phyloP scores from a whole-genome alignment of 2,888 invertebrate genomes.

The Icerya purchasi region DNA sequence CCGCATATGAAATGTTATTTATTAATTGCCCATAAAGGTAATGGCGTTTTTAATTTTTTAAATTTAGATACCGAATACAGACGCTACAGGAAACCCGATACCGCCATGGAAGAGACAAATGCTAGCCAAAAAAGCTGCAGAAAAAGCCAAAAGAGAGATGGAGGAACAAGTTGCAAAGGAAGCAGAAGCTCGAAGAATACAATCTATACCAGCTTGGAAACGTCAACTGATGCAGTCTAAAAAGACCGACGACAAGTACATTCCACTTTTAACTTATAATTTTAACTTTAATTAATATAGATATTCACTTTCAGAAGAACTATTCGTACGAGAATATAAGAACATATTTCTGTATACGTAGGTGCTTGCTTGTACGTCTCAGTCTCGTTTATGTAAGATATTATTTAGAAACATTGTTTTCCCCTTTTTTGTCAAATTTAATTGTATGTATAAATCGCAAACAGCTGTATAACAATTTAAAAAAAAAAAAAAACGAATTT shows the following conservation, averaged over 20 bases:
- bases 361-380: too few species aligned
- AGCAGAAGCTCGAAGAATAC: conserved; percentile 61
- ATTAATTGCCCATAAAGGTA: not conserved
- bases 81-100: conserved; percentile 67
- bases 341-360: too few species aligned
- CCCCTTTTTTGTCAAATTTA: too few species aligned
- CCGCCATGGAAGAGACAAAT: conserved; percentile 91
- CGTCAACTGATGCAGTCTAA: conserved; percentile 64
- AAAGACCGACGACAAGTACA: conserved; percentile 55
- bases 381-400: too few species aligned
- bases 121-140: conserved; percentile 83
- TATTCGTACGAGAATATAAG: too few species aligned
- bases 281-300: too few species aligned
- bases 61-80: conserved; percentile 65
- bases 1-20: too few species aligned
- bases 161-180: conserved; percentile 66
- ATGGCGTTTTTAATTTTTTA: conserved; percentile 19
- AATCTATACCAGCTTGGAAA: conserved; percentile 85
- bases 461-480: too few species aligned
- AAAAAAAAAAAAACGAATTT: too few species aligned
- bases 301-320: too few species aligned
- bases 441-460: too few species aligned
- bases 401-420: too few species aligned
- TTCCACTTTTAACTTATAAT: not conserved
- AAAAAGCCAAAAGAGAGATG: conserved; percentile 72